A percentile compares a stretch with the other conserved stretches of the same genome.
phyloP scores from a whole-genome alignment of 1,140 invertebrate genomes.

The Eriosoma lanigerum region DNA sequence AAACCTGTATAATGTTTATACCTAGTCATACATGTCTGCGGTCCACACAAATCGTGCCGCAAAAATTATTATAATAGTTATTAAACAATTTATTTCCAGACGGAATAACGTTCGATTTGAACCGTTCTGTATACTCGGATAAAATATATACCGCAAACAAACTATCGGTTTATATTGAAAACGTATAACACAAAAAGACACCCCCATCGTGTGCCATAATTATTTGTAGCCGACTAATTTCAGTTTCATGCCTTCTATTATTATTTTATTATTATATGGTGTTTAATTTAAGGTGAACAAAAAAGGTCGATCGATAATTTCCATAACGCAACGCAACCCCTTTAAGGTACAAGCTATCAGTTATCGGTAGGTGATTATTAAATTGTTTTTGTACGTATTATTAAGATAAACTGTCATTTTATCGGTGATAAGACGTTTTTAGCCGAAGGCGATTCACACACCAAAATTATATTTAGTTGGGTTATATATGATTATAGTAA shows the following conservation, averaged over 20 bases:
- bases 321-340: background rate
- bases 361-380: conserved; percentile 40
- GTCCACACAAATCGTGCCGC: no score
- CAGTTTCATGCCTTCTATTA: background rate
- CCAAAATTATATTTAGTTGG: conserved; percentile 39
- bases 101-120: no score
- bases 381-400: conserved; percentile 18
- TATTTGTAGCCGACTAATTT: conserved; percentile 27
- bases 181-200: background rate
- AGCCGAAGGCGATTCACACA: conserved; percentile 33
- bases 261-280: background rate
- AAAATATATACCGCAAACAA: background rate
- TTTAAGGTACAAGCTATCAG: background rate
- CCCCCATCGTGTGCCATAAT: conserved; percentile 18
- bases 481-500: background rate
- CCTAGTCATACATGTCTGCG: no score
- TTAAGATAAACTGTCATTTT: conserved; percentile 41
- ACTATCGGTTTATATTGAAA: background rate
- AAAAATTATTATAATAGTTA: no score
- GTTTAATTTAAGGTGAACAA: background rate
- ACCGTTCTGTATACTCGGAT: background rate
- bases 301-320: background rate
- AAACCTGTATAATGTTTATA: background rate
- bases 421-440: background rate
- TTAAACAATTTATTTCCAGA: no score